Evolutionary conservation across 2,113 vertebrate genomes (phyloP).

Genomic region (Anarrhichthys ocellatus): DNA sequence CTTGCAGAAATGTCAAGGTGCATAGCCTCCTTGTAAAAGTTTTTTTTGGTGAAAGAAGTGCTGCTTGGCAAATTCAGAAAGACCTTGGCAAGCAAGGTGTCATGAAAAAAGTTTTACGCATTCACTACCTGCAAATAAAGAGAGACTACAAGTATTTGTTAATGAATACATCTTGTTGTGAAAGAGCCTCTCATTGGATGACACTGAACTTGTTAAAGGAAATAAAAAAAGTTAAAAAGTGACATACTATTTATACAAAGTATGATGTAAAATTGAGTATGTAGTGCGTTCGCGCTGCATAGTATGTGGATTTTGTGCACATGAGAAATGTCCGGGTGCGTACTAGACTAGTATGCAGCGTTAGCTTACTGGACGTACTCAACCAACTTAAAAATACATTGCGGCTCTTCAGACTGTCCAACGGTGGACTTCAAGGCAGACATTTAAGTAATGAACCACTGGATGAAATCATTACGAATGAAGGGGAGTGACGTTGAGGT

Average conservation of each 20-base stretch:
- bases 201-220: not conserved
- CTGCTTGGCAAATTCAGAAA: conserved; percentile 3
- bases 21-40: not conserved
- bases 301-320: not conserved
- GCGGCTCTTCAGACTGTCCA: too few species aligned
- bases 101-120: not conserved
- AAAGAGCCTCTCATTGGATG: not conserved
- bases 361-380: not conserved
- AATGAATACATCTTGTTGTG: not conserved
- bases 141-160: not conserved
- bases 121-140: not conserved
- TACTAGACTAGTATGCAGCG: not conserved
- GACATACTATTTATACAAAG: not conserved
- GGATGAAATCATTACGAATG: not conserved
- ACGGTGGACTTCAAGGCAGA: not conserved
- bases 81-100: not conserved
- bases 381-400: too few species aligned
- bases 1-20: conserved; percentile 23
- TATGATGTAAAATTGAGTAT: not conserved
- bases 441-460: not conserved
- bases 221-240: not conserved
- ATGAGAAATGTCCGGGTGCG: too few species aligned
- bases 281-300: not conserved
- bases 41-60: not conserved
- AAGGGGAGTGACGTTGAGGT: not conserved